phyloP scores from a whole-genome alignment of 2,888 invertebrate genomes.

The Notocelia uddmanniana region DNA sequence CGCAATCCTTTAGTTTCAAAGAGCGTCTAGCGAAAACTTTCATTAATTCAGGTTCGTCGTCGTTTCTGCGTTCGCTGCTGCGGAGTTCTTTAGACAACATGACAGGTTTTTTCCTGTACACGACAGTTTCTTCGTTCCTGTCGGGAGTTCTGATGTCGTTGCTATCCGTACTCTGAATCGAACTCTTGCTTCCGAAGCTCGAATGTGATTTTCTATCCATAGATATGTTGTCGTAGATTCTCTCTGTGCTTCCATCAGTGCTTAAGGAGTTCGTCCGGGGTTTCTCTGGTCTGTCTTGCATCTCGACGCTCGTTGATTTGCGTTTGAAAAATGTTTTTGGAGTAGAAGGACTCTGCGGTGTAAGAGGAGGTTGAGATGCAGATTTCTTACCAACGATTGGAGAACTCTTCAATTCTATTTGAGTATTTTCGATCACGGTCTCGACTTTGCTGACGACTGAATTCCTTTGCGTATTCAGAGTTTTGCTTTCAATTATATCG shows the following conservation, averaged over 20 bases:
- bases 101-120: conserved; percentile 85
- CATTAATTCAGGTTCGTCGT: conserved; percentile 92
- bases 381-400: conserved; percentile 61
- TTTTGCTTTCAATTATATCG: conserved; percentile 61
- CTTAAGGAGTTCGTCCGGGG: conserved; percentile 74
- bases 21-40: conserved; percentile 93
- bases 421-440: conserved; percentile 58
- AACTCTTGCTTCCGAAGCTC: conserved; percentile 81
- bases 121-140: conserved; percentile 79
- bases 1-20: conserved; percentile 91
- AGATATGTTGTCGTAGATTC: conserved; percentile 78
- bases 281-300: conserved; percentile 78
- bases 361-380: conserved; percentile 52
- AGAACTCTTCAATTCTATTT: conserved; percentile 63
- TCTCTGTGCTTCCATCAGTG: conserved; percentile 78
- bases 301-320: conserved; percentile 85
- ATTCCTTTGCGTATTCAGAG: conserved; percentile 60
- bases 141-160: conserved; percentile 75
- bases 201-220: conserved; percentile 81
- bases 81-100: conserved; percentile 73
- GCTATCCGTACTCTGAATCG: conserved; percentile 79
- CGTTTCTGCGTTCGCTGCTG: conserved; percentile 79
- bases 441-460: conserved; percentile 64
- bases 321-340: conserved; percentile 83
- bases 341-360: conserved; percentile 73